Percentiles rank a stretch among this genome's conserved stretches.
Conservation (phyloP, 92 coral and sea anemone genomes). For the Bergia puertoricense region DNA sequence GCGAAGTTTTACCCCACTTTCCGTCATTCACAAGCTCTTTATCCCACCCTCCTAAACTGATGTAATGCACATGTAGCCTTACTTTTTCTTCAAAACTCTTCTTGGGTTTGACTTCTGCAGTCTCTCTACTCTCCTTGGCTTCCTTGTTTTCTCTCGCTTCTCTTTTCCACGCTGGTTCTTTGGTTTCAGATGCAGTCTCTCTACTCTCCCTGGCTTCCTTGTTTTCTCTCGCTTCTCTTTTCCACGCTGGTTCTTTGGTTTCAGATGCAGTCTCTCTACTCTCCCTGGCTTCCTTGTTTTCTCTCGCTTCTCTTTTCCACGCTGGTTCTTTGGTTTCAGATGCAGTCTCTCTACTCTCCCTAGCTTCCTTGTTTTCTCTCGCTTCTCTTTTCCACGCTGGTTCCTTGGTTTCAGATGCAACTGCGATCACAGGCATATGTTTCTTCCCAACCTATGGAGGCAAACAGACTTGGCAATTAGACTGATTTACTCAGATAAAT, state of each 20-base stretch:
- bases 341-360: not conserved
- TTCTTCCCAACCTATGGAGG: slow-evolving; percentile 22
- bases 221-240: too few relatives aligned
- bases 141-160: slow-evolving; percentile 78
- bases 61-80: not conserved
- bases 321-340: slow-evolving; percentile 71
- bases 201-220: too few relatives aligned
- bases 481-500: too few relatives aligned
- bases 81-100: slow-evolving; percentile 20
- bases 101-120: not conserved
- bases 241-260: too few relatives aligned
- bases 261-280: not conserved
- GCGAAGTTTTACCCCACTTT: too few relatives aligned
- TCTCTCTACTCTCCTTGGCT: slow-evolving; percentile 30
- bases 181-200: slow-evolving; percentile 40
- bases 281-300: slow-evolving; percentile 65
- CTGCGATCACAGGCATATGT: not conserved
- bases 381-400: too few relatives aligned
- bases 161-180: slow-evolving; percentile 85
- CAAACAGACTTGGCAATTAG: not conserved
- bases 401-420: too few relatives aligned
- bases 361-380: too few relatives aligned
- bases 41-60: too few relatives aligned
- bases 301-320: slow-evolving; percentile 83
- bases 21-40: too few relatives aligned